Evolutionary conservation across 2,113 vertebrate genomes (phyloP).

Genomic region (Chaenocephalus aceratus): DNA sequence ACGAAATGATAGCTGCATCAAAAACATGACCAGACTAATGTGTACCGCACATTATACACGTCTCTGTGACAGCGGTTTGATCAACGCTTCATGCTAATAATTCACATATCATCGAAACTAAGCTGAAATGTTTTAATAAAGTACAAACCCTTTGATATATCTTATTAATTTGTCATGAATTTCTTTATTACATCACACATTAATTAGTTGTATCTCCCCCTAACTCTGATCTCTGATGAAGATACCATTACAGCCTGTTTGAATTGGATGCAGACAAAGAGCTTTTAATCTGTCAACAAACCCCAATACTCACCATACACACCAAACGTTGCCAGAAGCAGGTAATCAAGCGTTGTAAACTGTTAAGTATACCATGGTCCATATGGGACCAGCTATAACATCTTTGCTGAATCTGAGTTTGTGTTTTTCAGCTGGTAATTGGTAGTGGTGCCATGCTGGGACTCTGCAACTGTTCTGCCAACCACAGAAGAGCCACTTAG

Average conservation of each 20-base stretch:
- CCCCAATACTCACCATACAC: constrained; percentile 24
- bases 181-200: too few species aligned
- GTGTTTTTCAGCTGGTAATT: constrained; percentile 71
- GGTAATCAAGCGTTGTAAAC: constrained; percentile 50
- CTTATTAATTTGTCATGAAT: too few species aligned
- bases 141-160: too few species aligned
- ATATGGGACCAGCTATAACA: constrained; percentile 61
- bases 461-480: constrained; percentile 63
- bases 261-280: not conserved
- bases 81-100: too few species aligned
- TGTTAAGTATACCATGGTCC: constrained; percentile 49
- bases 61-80: too few species aligned
- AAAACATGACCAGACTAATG: too few species aligned
- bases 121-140: too few species aligned
- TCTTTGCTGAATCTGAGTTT: constrained; percentile 53
- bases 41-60: too few species aligned
- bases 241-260: not conserved
- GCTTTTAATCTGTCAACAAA: constrained; percentile 37
- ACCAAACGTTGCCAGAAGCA: constrained; percentile 36
- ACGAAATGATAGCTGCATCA: too few species aligned
- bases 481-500: constrained; percentile 54
- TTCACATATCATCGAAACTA: too few species aligned
- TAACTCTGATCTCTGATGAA: not conserved
- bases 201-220: too few species aligned
- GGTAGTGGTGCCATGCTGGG: constrained; percentile 62